Percentiles rank a stretch among this genome's conserved stretches.
These are phyloP conservation scores for Onychorhynchus coronatus DNA, from an alignment of 2,113 vertebrate genomes.

Conservation along the genomic window DNA sequence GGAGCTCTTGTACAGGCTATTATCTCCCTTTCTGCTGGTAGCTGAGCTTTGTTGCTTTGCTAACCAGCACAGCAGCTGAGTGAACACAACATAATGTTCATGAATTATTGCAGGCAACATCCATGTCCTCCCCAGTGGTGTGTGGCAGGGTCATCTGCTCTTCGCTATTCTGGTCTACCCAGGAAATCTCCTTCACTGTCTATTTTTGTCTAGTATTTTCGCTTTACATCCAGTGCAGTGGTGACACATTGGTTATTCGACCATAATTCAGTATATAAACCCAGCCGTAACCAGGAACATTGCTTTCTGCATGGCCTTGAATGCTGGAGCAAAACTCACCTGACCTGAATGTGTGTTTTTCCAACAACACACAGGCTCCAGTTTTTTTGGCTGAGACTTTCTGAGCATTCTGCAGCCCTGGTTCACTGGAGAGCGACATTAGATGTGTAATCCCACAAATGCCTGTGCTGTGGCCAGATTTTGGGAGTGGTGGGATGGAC, in stretches of 20 bases:
- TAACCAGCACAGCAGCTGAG: background rate
- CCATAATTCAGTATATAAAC: slow-evolving; percentile 26
- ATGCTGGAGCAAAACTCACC: background rate
- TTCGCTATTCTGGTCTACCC: background rate
- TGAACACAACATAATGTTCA: background rate
- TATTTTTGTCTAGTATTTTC: background rate
- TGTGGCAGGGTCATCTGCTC: slow-evolving; percentile 25
- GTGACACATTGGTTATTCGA: background rate
- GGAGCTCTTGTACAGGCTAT: background rate
- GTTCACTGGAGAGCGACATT: background rate
- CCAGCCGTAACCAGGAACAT: background rate
- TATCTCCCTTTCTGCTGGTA: background rate
- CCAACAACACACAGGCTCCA: background rate
- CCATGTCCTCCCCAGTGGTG: background rate
- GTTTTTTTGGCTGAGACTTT: background rate
- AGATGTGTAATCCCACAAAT: background rate
- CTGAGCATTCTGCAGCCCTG: background rate
- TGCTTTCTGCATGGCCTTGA: background rate
- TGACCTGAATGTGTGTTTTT: background rate
- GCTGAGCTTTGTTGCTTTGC: background rate
- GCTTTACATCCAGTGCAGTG: background rate
- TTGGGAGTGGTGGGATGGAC: background rate
- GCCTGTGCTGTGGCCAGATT: background rate
- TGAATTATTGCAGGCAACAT: background rate
- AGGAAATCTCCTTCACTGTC: background rate